A percentile compares a stretch with the other conserved stretches of the same genome.
Evolutionary conservation across 2,113 vertebrate species (phyloP).

Genomic region (Coracopsis vasa): DNA sequence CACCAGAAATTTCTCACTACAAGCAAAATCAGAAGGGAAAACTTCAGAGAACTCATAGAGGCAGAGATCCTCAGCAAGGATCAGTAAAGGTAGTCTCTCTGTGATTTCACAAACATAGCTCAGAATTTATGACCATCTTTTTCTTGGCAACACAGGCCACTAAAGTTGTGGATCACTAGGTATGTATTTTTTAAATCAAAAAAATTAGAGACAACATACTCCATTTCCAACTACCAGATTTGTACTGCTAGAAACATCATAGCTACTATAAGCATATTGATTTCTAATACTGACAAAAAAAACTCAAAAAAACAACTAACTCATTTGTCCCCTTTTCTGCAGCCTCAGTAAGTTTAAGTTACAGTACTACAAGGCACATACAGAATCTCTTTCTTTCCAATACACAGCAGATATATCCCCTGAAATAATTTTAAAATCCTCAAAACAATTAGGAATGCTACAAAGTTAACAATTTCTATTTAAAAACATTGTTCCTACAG

Average conservation of each 20-base stretch:
- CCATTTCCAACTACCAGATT: conserved; percentile 58
- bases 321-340: conserved; percentile 57
- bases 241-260: conserved; percentile 65
- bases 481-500: conserved; percentile 69
- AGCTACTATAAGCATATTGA: conserved; percentile 54
- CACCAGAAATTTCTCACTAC: neutral
- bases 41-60: neutral
- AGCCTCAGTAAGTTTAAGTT: conserved; percentile 68
- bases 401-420: conserved; percentile 75
- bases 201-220: conserved; percentile 44
- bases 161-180: neutral
- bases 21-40: neutral
- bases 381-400: conserved; percentile 72
- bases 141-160: neutral
- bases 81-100: neutral
- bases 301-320: neutral
- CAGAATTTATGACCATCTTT: neutral
- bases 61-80: neutral
- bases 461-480: conserved; percentile 71
- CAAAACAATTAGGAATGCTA: conserved; percentile 77
- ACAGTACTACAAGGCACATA: conserved; percentile 84
- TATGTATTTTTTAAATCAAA: neutral
- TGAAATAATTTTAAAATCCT: conserved; percentile 77
- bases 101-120: neutral
- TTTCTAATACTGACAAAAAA: conserved; percentile 60